Percentiles rank a stretch among this genome's conserved stretches.
phyloP scores from a whole-genome alignment of 2,113 vertebrate species.

The Rhinolophus sinicus region DNA sequence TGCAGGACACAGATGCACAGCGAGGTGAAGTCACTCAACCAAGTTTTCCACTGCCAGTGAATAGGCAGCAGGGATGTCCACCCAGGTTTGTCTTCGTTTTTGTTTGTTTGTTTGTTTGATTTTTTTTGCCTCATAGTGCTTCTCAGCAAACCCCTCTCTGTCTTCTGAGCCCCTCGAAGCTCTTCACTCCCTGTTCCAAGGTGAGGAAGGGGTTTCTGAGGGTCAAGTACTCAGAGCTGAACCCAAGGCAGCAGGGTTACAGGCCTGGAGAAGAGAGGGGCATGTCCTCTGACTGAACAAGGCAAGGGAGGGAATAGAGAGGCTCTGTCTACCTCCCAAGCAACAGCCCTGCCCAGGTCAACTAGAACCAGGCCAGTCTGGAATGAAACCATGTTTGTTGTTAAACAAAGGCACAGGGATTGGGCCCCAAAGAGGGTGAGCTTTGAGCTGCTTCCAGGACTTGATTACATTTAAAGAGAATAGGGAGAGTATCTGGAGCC shows the following conservation, averaged over 20 bases:
- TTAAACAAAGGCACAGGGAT: slow-evolving; percentile 2
- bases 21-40: background rate
- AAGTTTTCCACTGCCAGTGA: fast-evolving
- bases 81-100: background rate
- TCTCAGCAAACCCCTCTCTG: background rate
- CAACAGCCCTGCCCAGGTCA: background rate
- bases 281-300: fast-evolving
- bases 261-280: background rate
- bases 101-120: too few relatives aligned
- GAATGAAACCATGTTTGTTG: background rate
- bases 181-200: background rate
- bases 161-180: background rate
- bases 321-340: background rate
- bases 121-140: background rate
- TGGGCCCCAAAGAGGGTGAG: background rate
- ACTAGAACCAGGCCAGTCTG: background rate
- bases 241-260: background rate
- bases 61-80: background rate
- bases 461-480: slow-evolving; percentile 10
- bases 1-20: background rate
- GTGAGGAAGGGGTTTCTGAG: fast-evolving
- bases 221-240: background rate
- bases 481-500: background rate
- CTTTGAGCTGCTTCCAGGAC: background rate
- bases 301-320: background rate